Percentiles rank a stretch among this genome's conserved stretches.
These are phyloP conservation scores for Eilema griseolum DNA, from an alignment of 2,888 invertebrate genomes.

Conservation along the genomic window DNA sequence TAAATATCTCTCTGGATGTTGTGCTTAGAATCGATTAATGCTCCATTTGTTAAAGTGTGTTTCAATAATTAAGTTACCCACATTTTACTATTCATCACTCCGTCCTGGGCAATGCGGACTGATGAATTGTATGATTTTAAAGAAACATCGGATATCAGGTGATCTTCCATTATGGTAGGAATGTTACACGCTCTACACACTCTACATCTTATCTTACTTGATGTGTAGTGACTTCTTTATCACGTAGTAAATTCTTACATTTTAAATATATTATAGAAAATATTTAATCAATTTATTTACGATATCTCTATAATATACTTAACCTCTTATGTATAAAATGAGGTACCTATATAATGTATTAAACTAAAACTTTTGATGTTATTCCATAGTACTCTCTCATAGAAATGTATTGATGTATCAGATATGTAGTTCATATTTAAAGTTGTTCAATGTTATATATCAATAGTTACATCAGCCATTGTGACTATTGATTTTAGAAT, in stretches of 20 bases:
- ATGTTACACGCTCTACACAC: constrained; percentile 56
- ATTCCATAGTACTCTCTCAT: constrained; percentile 34
- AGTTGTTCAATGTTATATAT: constrained; percentile 63
- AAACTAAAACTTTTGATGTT: constrained; percentile 5
- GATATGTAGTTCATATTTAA: constrained; percentile 44
- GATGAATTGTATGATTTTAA: constrained; percentile 71
- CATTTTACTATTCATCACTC: constrained; percentile 74
- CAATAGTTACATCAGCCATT: constrained; percentile 86
- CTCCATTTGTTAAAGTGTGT: constrained; percentile 63
- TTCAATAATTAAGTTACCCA: constrained; percentile 31
- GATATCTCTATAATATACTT: not conserved
- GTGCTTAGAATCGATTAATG: constrained; percentile 61
- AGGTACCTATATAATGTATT: constrained; percentile 21
- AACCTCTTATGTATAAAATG: constrained; percentile 22
- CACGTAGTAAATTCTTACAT: constrained; percentile 33
- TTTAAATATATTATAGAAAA: constrained; percentile 1
- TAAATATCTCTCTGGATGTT: constrained; percentile 65
- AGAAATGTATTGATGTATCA: constrained; percentile 36
- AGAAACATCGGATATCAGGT: constrained; percentile 44
- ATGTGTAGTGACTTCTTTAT: constrained; percentile 40
- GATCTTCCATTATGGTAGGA: constrained; percentile 54
- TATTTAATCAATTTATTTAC: constrained; percentile 12
- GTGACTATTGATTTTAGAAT: constrained; percentile 83
- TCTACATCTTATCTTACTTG: constrained; percentile 42
- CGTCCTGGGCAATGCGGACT: constrained; percentile 86